Evolutionary conservation across 2,888 invertebrate genomes (phyloP), one percentile per base, ranked within the genome.

Genomic region (Melikaiella ostensackeni): DNA sequence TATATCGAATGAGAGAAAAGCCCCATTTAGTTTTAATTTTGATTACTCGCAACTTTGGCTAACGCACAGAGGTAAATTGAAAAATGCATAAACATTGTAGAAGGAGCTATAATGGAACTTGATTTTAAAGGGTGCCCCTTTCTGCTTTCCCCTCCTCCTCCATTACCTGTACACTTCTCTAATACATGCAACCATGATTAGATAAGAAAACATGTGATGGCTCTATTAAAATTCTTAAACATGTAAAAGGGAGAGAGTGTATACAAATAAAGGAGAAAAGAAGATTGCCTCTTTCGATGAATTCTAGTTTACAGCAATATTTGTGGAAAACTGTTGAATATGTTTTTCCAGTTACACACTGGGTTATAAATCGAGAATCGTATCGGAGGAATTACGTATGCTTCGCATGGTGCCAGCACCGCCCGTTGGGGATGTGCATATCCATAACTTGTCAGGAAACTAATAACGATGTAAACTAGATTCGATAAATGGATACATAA

Each of bases 401-500:
- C 59, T 59, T 59, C 59, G 13, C 27, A 27, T 27, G 13, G 16
- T 59, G 16, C 27, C 13, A 27, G 59, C 11, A 16, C 21, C 7
- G 27, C 6, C 27, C 16, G 13, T 59, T 59, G 27, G 16, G 59
- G 59, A 21, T 38, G 13, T 35, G 21, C 33, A 5, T 63, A 35
- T 21, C 35, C n/a, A 35, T 63, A 63, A 63, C 35, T n/a, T 35
- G 21, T 38, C 63, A 38, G 6, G 21, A 63, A 24, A 63, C 35
- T 63, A 63, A 63, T 64, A 64, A 64, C 38, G 38, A 64, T 64
- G 64, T 42, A 42, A 64, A 64, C 42, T 64, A 42, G 21, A 38
- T 42, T 42, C 24, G 21, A 42, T 64, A 64, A 42, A 42, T 64
- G 7, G 42, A 64, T 64, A 42, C 24, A 24, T 64, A 64, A 64